A percentile compares a stretch with the other conserved stretches of the same genome.
Evolutionary conservation across 2,797 vertebrate genomes (phyloP).

Genomic region (Etheostoma perlongum): DNA sequence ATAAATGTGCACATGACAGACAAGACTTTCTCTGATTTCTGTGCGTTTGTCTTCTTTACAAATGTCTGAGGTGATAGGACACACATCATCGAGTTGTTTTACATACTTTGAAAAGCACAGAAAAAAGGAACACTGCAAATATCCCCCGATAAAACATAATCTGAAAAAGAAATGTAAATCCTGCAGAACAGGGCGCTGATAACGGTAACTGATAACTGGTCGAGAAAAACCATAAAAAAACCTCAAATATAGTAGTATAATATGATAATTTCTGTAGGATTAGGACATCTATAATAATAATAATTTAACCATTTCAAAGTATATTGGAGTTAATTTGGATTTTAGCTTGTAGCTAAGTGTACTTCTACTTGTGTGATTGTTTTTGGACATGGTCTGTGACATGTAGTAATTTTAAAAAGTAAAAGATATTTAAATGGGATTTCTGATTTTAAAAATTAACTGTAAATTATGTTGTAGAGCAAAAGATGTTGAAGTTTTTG

Average conservation of each 20-base stretch:
- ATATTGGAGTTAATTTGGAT: not conserved
- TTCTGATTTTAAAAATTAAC: not conserved
- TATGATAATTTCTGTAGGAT: not conserved
- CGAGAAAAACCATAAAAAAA: not conserved
- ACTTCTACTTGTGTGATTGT: too few species aligned
- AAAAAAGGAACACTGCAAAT: too few species aligned
- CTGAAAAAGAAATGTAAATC: not conserved
- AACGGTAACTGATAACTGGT: not conserved
- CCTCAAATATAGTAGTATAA: too few species aligned
- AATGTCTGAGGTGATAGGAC: not conserved
- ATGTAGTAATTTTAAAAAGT: too few species aligned
- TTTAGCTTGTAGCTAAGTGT: not conserved
- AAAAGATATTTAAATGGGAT: not conserved
- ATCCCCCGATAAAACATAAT: too few species aligned
- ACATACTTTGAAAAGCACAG: not conserved
- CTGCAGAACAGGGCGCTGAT: not conserved
- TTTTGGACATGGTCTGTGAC: too few species aligned
- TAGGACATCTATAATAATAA: not conserved
- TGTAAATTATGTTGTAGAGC: too few species aligned
- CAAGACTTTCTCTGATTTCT: not conserved
- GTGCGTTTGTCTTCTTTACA: not conserved
- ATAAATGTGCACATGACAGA: not conserved
- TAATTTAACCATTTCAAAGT: too few species aligned
- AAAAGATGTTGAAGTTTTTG: not conserved
- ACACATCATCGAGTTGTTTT: not conserved